Percentiles rank a stretch among this genome's conserved stretches.
phyloP scores from a whole-genome alignment of 2,113 vertebrate genomes.

The Corythaixoides concolor region DNA sequence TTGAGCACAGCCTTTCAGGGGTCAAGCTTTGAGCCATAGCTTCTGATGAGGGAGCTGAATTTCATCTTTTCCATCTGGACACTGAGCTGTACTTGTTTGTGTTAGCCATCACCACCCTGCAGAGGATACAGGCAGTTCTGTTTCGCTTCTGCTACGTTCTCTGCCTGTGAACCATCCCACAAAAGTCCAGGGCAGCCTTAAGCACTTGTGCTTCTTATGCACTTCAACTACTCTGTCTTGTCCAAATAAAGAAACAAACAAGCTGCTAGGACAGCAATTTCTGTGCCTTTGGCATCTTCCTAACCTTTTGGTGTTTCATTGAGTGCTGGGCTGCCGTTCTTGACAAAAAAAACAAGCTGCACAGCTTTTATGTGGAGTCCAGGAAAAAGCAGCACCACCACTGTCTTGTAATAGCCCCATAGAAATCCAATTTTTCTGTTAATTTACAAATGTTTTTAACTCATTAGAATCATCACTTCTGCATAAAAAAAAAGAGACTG shows the following conservation, averaged over 20 bases:
- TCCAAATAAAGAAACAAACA: not conserved
- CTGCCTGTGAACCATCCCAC: not conserved
- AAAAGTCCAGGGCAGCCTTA: not conserved
- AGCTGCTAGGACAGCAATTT: not conserved
- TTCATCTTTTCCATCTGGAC: not conserved
- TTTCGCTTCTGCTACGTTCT: not conserved
- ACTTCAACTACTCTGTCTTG: not conserved
- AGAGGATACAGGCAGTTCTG: not conserved
- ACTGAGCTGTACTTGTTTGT: not conserved
- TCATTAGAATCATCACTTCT: not conserved
- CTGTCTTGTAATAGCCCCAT: not conserved
- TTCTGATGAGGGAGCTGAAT: not conserved
- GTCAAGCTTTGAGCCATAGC: not conserved
- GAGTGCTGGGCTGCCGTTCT: not conserved
- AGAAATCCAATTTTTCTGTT: not conserved
- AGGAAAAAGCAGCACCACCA: not conserved
- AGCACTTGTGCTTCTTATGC: not conserved
- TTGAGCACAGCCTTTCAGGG: not conserved
- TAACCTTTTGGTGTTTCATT: not conserved
- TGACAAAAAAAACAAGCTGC: not conserved
- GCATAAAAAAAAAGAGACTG: not conserved
- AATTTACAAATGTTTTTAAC: not conserved
- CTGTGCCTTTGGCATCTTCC: not conserved
- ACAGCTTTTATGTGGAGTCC: not conserved
- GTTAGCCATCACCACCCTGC: not conserved